Percentiles rank a stretch among this genome's conserved stretches.
Conservation (phyloP, 1,140 invertebrate genomes). For the Proales similis region DNA sequence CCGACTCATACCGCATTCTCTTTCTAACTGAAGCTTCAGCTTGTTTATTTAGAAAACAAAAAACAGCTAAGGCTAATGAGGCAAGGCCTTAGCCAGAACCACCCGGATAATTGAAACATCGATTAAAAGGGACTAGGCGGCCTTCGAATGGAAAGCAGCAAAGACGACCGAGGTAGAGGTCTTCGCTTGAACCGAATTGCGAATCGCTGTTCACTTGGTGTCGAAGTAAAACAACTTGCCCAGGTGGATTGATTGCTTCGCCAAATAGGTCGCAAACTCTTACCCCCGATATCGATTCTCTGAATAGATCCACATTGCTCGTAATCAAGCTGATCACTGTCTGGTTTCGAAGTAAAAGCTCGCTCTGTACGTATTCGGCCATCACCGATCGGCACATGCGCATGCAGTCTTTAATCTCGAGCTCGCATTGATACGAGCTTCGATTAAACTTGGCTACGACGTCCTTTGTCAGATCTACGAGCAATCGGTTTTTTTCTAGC, state of each 20-base stretch:
- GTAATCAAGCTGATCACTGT: not conserved
- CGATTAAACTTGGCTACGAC: not conserved
- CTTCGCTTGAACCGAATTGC: not conserved
- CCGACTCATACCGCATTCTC: too few relatives aligned
- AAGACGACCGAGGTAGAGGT: slow-evolving; percentile 11
- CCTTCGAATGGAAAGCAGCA: slow-evolving; percentile 1
- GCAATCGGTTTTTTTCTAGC: slow-evolving; percentile 4
- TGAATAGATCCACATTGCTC: slow-evolving; percentile 6
- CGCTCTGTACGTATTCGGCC: slow-evolving; percentile 4
- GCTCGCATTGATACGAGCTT: not conserved
- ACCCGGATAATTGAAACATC: slow-evolving; percentile 4
- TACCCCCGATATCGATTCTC: not conserved
- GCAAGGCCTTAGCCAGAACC: too few relatives aligned
- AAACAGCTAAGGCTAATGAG: too few relatives aligned
- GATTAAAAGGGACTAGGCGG: not conserved
- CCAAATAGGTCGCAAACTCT: not conserved
- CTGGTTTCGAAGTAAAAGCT: not conserved
- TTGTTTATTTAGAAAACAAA: too few relatives aligned
- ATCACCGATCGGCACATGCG: not conserved
- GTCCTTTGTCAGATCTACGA: not conserved
- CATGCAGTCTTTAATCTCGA: slow-evolving; percentile 1
- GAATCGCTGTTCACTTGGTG: not conserved
- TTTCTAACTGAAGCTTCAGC: too few relatives aligned
- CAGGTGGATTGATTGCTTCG: not conserved
- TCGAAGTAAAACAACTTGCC: not conserved